phyloP scores from a whole-genome alignment of 2,113 vertebrate species.

The Chaetodon auriga region DNA sequence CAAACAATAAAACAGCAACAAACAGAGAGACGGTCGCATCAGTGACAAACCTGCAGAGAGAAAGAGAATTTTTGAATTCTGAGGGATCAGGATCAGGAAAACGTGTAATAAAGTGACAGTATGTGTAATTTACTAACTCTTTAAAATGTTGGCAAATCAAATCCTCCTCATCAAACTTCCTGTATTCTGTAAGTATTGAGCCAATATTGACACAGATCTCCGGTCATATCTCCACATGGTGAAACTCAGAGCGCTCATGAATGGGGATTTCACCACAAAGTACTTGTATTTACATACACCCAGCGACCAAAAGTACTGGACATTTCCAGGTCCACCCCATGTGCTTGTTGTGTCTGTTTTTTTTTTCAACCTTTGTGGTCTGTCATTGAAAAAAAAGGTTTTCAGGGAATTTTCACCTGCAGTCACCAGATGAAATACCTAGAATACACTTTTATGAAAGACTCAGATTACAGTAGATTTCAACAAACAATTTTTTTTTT shows the following conservation, averaged over 20 bases:
- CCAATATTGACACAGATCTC: neutral
- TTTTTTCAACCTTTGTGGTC: neutral
- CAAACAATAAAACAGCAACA: constrained; percentile 88
- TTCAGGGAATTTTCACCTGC: too few relatives aligned
- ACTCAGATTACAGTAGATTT: too few relatives aligned
- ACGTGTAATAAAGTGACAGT: too few relatives aligned
- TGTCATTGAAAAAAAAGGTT: neutral
- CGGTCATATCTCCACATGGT: neutral
- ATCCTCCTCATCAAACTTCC: neutral
- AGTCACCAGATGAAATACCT: too few relatives aligned
- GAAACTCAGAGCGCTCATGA: neutral
- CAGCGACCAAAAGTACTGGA: neutral
- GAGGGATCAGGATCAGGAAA: neutral
- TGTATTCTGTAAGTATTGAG: neutral
- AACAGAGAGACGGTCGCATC: constrained; percentile 91
- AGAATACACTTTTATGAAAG: too few relatives aligned
- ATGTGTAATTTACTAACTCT: too few relatives aligned
- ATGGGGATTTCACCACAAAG: constrained; percentile 26
- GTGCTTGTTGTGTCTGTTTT: neutral
- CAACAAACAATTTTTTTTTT: too few relatives aligned
- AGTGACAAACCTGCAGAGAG: constrained; percentile 85
- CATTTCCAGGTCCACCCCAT: neutral
- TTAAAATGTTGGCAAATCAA: neutral
- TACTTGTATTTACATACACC: neutral
- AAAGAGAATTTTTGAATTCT: neutral